These are phyloP conservation scores for Erinaceus europaeus DNA, from an alignment of 2,113 vertebrate species.

Conservation along the genomic window DNA sequence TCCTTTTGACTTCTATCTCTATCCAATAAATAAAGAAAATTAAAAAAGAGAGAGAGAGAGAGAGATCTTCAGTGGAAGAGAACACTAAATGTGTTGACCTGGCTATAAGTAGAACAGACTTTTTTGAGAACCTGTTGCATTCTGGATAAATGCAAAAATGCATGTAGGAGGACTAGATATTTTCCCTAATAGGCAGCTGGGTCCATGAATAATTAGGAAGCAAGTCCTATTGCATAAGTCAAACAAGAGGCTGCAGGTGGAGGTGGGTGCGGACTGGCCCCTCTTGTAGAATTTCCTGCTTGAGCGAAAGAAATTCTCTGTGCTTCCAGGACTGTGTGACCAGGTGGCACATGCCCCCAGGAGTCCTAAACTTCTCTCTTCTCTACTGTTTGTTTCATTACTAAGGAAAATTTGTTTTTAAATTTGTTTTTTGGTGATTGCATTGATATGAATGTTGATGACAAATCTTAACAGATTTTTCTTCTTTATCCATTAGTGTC, in stretches of 20 bases:
- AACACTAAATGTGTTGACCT: fast-evolving
- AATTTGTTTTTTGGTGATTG: background rate
- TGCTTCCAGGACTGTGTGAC: too few species aligned
- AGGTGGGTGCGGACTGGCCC: background rate
- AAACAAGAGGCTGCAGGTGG: background rate
- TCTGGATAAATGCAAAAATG: too few species aligned
- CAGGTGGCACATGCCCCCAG: background rate
- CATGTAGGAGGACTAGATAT: background rate
- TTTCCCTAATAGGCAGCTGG: background rate
- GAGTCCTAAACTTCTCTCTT: background rate
- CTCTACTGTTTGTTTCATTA: background rate
- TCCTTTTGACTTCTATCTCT: too few species aligned
- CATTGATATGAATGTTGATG: background rate
- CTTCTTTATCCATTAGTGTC: constrained; percentile 86
- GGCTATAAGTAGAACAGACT: too few species aligned
- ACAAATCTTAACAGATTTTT: background rate
- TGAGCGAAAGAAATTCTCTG: background rate
- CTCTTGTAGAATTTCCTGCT: fast-evolving
- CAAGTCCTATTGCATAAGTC: fast-evolving
- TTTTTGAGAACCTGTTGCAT: background rate
- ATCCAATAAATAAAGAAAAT: too few species aligned
- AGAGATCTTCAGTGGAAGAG: fast-evolving
- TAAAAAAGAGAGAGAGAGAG: background rate
- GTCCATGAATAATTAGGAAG: background rate
- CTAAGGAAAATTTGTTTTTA: background rate